Percentiles rank a stretch among this genome's conserved stretches.
Conservation (phyloP, 2,113 vertebrate species). For the Sinosuthora webbiana region DNA sequence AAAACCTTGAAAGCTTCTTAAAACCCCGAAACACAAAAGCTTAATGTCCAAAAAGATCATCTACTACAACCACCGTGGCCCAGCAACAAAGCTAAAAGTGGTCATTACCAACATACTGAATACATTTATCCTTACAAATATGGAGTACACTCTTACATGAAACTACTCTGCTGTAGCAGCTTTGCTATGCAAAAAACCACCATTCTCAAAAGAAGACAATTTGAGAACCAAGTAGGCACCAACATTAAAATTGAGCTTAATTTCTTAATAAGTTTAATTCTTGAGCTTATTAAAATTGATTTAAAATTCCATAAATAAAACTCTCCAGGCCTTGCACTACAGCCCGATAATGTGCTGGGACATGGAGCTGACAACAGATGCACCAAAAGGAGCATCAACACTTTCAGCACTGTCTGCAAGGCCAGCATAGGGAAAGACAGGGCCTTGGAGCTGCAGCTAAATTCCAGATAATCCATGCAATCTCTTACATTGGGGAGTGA, state of each 20-base stretch:
- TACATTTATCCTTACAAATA: neutral
- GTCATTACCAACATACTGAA: neutral
- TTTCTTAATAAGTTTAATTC: too few relatives aligned
- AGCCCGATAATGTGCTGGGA: neutral
- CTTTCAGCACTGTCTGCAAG: neutral
- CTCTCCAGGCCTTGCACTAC: neutral
- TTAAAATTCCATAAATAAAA: neutral
- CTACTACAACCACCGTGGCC: neutral
- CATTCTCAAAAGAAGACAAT: neutral
- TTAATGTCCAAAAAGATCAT: neutral
- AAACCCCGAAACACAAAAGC: neutral
- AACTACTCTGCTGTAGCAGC: neutral
- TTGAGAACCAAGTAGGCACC: neutral
- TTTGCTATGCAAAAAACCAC: neutral
- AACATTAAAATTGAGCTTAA: rapidly evolving
- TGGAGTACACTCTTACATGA: neutral
- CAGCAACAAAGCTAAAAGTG: neutral
- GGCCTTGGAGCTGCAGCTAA: neutral
- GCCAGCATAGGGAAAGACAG: neutral
- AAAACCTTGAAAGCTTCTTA: neutral
- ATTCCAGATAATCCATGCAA: neutral
- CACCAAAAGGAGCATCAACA: neutral
- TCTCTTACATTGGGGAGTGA: neutral
- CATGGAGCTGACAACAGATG: neutral
- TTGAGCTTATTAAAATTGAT: too few relatives aligned